These are phyloP conservation scores for Furnarius figulus DNA, from an alignment of 2,113 vertebrate species.

Conservation along the genomic window DNA sequence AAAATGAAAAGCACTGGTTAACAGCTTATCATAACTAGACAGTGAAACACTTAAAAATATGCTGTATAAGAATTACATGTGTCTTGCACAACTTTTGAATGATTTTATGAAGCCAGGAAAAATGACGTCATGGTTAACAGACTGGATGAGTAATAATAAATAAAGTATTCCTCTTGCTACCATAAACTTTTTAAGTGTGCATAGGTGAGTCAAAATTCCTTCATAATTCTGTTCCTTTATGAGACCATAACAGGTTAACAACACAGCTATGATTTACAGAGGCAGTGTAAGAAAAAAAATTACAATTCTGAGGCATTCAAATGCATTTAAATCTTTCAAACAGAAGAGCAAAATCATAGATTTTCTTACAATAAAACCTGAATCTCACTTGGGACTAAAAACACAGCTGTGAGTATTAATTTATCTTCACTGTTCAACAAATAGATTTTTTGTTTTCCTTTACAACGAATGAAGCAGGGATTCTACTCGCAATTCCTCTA, in stretches of 20 bases:
- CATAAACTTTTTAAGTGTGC: background rate
- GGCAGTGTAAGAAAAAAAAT: background rate
- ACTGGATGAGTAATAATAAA: conserved; percentile 27
- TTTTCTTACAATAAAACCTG: background rate
- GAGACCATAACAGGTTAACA: background rate
- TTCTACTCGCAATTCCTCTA: background rate
- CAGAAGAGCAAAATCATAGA: background rate
- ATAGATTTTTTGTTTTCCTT: background rate
- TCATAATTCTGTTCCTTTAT: background rate
- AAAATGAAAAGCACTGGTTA: background rate
- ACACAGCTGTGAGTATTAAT: background rate
- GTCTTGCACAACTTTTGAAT: background rate
- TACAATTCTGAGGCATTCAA: background rate
- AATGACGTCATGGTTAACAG: conserved; percentile 24
- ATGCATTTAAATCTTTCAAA: background rate
- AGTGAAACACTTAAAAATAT: background rate
- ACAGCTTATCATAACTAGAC: background rate
- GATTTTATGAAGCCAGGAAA: conserved; percentile 26
- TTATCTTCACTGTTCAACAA: background rate
- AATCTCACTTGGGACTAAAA: background rate
- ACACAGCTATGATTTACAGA: background rate
- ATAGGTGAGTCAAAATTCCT: background rate
- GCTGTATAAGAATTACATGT: background rate
- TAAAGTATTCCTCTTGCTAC: background rate
- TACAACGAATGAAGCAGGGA: background rate